phyloP scores from a whole-genome alignment of 2,888 invertebrate genomes.

The Epistrophella euchroma region DNA sequence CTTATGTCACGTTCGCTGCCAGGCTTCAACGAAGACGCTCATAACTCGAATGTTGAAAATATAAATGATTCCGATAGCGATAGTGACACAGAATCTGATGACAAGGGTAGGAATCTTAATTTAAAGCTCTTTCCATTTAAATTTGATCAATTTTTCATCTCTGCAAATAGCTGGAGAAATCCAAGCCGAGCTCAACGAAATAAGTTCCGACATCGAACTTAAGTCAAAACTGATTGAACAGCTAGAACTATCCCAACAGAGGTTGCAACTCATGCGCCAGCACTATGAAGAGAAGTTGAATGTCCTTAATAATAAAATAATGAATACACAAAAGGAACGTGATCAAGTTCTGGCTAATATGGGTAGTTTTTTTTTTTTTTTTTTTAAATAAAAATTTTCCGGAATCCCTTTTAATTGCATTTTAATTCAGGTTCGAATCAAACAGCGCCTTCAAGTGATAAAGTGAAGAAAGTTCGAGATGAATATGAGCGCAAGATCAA shows the following conservation, averaged over 20 bases:
- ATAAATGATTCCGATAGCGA: slow-evolving; percentile 85
- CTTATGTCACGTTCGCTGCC: slow-evolving; percentile 83
- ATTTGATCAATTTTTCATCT: not conserved
- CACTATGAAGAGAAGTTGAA: slow-evolving; percentile 97
- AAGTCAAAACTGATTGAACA: slow-evolving; percentile 98
- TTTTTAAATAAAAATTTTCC: not conserved
- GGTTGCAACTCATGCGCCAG: slow-evolving; percentile 92
- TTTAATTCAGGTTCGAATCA: slow-evolving; percentile 73
- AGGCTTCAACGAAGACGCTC: slow-evolving; percentile 85
- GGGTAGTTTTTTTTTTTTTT: slow-evolving; percentile 75
- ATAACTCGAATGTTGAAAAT: slow-evolving; percentile 85
- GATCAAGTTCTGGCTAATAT: slow-evolving; percentile 91
- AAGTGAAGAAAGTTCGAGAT: slow-evolving; percentile 91
- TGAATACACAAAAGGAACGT: slow-evolving; percentile 94
- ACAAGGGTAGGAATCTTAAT: slow-evolving; percentile 84
- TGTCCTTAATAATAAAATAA: slow-evolving; percentile 92
- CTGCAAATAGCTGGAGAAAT: slow-evolving; percentile 85
- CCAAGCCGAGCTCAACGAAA: slow-evolving; percentile 92
- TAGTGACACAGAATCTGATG: slow-evolving; percentile 87
- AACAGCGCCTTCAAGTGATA: slow-evolving; percentile 84
- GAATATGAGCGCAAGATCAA: slow-evolving; percentile 95
- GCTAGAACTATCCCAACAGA: slow-evolving; percentile 93
- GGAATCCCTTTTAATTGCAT: not conserved
- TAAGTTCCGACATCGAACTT: slow-evolving; percentile 97
- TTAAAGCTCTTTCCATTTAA: not conserved